Percentiles rank a stretch among this genome's conserved stretches.
These are phyloP conservation scores for Pseudomyrmex concolor DNA, from an alignment of 1,140 invertebrate genomes.

Conservation along the genomic window DNA sequence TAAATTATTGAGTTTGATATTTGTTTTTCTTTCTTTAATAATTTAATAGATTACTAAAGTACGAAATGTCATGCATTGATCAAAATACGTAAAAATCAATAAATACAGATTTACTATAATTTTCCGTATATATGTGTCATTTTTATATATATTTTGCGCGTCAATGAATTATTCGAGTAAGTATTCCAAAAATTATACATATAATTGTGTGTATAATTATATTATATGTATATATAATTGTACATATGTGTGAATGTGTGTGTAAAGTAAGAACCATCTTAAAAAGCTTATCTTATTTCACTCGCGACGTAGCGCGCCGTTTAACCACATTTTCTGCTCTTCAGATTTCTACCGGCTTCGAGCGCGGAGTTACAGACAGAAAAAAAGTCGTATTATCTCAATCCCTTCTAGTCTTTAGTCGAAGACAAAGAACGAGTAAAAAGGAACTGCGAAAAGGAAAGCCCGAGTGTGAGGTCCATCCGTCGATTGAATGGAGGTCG, in stretches of 20 bases:
- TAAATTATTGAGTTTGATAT: no score
- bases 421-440: slow-evolving; percentile 55
- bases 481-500: slow-evolving; percentile 61
- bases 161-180: no score
- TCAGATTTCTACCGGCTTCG: slow-evolving; percentile 50
- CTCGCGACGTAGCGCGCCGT: neutral
- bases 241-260: no score
- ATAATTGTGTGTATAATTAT: neutral
- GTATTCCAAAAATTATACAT: no score
- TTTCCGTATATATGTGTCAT: no score
- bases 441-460: neutral
- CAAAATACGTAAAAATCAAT: no score
- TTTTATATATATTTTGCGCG: no score
- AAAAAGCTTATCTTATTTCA: neutral
- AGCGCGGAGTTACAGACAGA: slow-evolving; percentile 36
- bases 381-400: slow-evolving; percentile 49
- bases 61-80: no score
- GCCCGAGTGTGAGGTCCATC: neutral
- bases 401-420: slow-evolving; percentile 46
- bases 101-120: no score
- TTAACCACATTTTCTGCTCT: slow-evolving; percentile 31
- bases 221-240: neutral
- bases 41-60: no score
- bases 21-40: no score
- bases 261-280: neutral